Evolutionary conservation across 1,140 invertebrate species (phyloP).

Genomic region (Heliconius hewitsoni): DNA sequence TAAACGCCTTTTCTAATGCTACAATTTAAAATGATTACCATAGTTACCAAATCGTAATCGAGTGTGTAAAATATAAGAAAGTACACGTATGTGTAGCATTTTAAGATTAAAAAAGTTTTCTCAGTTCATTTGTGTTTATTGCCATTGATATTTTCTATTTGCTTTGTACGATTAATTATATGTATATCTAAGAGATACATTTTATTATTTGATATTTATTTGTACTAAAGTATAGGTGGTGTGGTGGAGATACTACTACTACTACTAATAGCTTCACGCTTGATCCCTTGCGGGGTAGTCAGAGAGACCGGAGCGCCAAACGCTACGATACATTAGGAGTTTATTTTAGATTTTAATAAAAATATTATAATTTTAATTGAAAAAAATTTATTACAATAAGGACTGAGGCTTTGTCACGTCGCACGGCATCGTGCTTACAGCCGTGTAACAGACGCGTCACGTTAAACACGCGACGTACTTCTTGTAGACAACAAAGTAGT

Average conservation of each 20-base stretch:
- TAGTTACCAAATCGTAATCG: not conserved
- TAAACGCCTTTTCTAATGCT: too few relatives aligned
- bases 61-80: not conserved
- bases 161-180: too few relatives aligned
- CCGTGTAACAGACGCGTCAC: slow-evolving; percentile 25
- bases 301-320: too few relatives aligned
- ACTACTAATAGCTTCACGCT: too few relatives aligned
- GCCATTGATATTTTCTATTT: too few relatives aligned
- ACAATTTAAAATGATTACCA: too few relatives aligned
- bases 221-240: too few relatives aligned
- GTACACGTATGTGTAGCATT: not conserved
- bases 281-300: too few relatives aligned
- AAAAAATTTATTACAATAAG: not conserved
- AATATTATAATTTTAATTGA: slow-evolving; percentile 15
- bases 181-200: too few relatives aligned
- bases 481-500: slow-evolving; percentile 6
- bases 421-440: slow-evolving; percentile 14
- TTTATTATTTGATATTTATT: too few relatives aligned
- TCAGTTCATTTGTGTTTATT: not conserved
- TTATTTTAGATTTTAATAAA: not conserved
- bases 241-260: too few relatives aligned
- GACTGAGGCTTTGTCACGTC: slow-evolving; percentile 6
- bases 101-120: not conserved
- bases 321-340: too few relatives aligned
- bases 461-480: slow-evolving; percentile 19